Base-by-base conservation (phyloP, 1,140 invertebrate genomes). In the Pseudomyrmex dendroicus region DNA sequence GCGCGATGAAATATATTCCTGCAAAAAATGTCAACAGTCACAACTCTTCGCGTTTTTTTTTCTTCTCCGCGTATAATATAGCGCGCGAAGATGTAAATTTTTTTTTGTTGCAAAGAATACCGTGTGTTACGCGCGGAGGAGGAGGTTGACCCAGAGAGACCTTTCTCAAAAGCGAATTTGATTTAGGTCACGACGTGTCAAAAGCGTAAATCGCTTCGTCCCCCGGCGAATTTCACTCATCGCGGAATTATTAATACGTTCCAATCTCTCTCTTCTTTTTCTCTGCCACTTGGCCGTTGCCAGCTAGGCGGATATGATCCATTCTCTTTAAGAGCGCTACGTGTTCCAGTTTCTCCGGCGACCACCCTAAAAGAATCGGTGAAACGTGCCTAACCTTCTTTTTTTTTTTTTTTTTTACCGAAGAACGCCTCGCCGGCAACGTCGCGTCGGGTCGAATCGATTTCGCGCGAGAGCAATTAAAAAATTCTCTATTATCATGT, bases 361-460 rank as follows among this genome's bases (percentile, higher is more conserved):
- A 80, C 66, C 17, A 57, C 44, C 76, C 76, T 17, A 80, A 80
- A 80, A 80, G 66, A 70, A 70, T 80, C 66, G 76, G 76, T 80
- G 76, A 70, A 80, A 80, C 76, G 76, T 80, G 76, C 66, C 76
- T 70, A 80, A 80, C 76, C 66, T 70, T 72, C 76, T 80, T 25
- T 80, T 70, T 80, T 25, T 25, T 25, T 25, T 25, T 25, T 25
- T 70, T 59, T 35, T 35, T 35, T 35, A 35, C 35, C 20, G n/a
- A 57, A 61, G 44, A 12, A 70, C 7, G 48, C 48, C 57, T 44
- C 15, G n/a, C 20, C 35, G 35, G n/a, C 76, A 48, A 59, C 22
- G 15, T 48, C 52, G 15, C 46, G 22, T 9, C 12, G 15, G 50
- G 48, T 15, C 66, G 20, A 72, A 59, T 48, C n/a, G 54, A 50